Conservation (phyloP, 1,140 invertebrate species). For the Ylistrum balloti region DNA sequence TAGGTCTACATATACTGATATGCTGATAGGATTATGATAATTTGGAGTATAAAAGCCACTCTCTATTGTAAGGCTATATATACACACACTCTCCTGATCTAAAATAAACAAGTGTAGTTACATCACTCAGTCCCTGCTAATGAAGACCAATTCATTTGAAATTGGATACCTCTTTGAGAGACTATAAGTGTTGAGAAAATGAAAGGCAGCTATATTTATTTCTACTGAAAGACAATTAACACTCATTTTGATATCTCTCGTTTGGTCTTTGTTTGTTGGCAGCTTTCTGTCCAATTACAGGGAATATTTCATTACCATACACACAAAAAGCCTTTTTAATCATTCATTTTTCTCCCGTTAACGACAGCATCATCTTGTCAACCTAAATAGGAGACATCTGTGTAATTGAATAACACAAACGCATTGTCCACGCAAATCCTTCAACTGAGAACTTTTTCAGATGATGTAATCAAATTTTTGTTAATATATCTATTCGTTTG, state of each 20-base stretch:
- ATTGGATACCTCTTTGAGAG: background rate
- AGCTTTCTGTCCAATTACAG: background rate
- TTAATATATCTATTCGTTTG: background rate
- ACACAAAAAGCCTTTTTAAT: constrained; percentile 5
- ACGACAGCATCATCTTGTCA: background rate
- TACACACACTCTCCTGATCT: background rate
- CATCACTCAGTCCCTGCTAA: background rate
- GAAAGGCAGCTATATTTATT: background rate
- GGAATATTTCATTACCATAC: background rate
- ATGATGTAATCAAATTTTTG: background rate
- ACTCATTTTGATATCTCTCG: background rate
- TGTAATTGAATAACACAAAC: background rate
- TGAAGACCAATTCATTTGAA: background rate
- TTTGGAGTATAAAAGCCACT: too few species aligned
- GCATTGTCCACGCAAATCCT: background rate
- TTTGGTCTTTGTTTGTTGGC: background rate
- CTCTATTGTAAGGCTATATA: background rate
- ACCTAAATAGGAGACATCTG: background rate
- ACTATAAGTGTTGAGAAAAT: background rate
- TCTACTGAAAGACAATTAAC: constrained; percentile 24
- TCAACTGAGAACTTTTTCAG: background rate
- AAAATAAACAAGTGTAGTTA: background rate
- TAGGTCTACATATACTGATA: background rate
- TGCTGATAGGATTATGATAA: background rate
- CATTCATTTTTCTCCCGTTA: background rate